phyloP scores from a whole-genome alignment of 2,888 invertebrate genomes.

The Dynastes hyllus region DNA sequence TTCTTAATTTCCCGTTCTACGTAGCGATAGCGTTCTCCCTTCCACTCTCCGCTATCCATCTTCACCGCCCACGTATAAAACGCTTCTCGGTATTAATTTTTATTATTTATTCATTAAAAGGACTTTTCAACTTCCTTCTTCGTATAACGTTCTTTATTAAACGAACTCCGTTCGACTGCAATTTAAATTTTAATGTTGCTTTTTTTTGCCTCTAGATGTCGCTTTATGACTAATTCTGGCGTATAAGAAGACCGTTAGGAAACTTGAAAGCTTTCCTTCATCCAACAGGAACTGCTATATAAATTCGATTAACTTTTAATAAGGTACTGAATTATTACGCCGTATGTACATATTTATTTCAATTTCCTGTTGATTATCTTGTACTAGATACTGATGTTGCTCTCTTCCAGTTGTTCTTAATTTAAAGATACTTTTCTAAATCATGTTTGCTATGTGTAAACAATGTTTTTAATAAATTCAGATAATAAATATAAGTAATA shows the following conservation, averaged over 20 bases:
- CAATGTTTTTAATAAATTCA: no score
- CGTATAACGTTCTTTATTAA: constrained; percentile 2
- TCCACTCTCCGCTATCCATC: background rate
- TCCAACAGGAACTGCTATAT: background rate
- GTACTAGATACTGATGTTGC: no score
- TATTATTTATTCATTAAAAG: constrained; percentile 10
- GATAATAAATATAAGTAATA: no score
- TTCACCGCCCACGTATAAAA: background rate
- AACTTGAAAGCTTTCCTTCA: background rate
- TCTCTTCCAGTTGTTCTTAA: no score
- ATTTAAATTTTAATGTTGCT: constrained; percentile 30
- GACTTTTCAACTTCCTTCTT: background rate
- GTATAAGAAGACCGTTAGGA: background rate
- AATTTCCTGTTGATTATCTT: background rate
- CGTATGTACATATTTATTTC: background rate
- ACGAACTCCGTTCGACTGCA: background rate
- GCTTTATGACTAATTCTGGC: background rate
- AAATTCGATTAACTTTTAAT: background rate
- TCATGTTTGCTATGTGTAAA: no score
- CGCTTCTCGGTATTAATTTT: background rate
- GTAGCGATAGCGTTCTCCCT: no score
- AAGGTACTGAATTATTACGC: background rate
- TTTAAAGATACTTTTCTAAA: no score
- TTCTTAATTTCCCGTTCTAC: no score
- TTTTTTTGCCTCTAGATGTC: background rate